These are phyloP conservation scores for Xanthorhoe spadicearia DNA, from an alignment of 2,888 invertebrate genomes.

Conservation along the genomic window DNA sequence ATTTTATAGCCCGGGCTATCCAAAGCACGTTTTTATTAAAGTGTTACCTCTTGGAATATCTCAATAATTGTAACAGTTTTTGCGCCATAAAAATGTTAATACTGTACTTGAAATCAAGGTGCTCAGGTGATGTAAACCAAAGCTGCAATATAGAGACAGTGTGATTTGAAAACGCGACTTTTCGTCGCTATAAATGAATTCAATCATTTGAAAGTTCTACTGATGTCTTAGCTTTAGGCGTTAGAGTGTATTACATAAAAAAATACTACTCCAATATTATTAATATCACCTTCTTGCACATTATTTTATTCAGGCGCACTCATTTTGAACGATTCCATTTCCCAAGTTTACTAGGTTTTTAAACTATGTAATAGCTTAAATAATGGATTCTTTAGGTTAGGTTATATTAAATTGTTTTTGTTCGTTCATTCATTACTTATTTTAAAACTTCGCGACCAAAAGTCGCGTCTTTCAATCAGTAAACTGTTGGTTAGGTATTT, in stretches of 20 bases:
- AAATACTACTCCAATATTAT: too few relatives aligned
- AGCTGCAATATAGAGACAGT: conserved; percentile 18
- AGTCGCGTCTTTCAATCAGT: conserved; percentile 12
- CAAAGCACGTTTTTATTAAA: conserved; percentile 16
- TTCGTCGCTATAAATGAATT: background rate
- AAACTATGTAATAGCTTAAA: too few relatives aligned
- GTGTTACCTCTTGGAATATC: conserved; percentile 17
- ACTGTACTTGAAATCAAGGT: conserved; percentile 36
- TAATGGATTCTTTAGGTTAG: too few relatives aligned
- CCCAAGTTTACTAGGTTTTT: too few relatives aligned
- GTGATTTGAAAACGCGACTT: conserved; percentile 10
- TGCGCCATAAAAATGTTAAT: conserved; percentile 30
- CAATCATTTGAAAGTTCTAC: too few relatives aligned
- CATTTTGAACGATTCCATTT: too few relatives aligned
- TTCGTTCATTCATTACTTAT: too few relatives aligned
- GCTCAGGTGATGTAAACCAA: conserved; percentile 25
- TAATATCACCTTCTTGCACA: too few relatives aligned
- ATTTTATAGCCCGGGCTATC: background rate
- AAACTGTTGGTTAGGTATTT: conserved; percentile 18
- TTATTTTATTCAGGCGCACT: too few relatives aligned
- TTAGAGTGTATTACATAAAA: too few relatives aligned
- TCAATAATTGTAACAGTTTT: conserved; percentile 31
- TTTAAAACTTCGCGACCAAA: conserved; percentile 3
- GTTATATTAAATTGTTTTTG: too few relatives aligned
- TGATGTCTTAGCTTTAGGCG: too few relatives aligned